Base-by-base conservation (phyloP, 2,888 invertebrate genomes). In the Dicyrtomina minuta region DNA sequence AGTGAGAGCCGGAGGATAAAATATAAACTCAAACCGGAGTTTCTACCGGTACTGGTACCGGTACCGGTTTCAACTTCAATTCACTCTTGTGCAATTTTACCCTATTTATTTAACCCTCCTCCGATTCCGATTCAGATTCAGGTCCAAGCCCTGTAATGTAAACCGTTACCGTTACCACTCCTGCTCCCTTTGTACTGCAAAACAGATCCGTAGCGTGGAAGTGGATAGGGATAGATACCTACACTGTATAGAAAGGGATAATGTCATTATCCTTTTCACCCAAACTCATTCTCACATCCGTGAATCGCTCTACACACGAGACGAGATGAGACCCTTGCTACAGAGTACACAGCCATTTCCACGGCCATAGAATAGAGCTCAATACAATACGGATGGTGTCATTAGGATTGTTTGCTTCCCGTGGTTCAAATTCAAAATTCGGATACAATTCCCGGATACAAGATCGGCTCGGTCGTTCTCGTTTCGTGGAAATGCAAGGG, bases 381-480 rank as follows among this genome's bases (percentile, higher is more conserved):
- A 43, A 56, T 65, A 65, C 43, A 65, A 75, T 72, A 72, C 70
- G 75, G 72, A 71, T 75, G 72, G 73, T 75, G 75, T 75, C 73
- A 75, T 75, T 75, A 75, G 75, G 70, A 73, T 75, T 73, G 73
- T 75, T 72, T 71, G 71, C 68, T 64, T 65, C 65, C 65, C 53
- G 55, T 55, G 65, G 26, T 55, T 65, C 65, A 53, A 55, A 65
- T 55, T 65, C 65, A 53, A 55, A 65, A 65, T 65, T 55, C 65
- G 39, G 33, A 33, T n/a, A n/a, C n/a, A n/a, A n/a, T 26, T 39
- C 39, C 46, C 46, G n/a, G n/a, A 17, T 20, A 20, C 46, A 12
- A 4, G 46, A 33, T 3, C 33, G 44, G 68, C 60, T 72, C 71
- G 43, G 20, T 39, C 51, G 33, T 46, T 58, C 41, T 58, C 43